Evolutionary conservation across 2,113 vertebrate genomes (phyloP).

Genomic region (Harpagus bidentatus): DNA sequence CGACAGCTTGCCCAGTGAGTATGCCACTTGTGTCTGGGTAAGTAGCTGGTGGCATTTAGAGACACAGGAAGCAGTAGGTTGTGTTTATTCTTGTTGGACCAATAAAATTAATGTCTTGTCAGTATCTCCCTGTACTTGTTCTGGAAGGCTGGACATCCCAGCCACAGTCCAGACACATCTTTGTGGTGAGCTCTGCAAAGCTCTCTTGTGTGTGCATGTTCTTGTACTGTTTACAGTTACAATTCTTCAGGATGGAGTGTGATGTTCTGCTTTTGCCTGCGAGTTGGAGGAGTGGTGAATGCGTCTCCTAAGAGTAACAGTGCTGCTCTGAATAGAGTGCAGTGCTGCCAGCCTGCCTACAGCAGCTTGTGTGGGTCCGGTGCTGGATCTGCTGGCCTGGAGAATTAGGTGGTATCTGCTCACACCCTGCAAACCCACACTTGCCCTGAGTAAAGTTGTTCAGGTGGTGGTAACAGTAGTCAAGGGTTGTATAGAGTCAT

Average conservation of each 20-base stretch:
- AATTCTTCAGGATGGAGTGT: neutral
- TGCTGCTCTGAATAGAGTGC: neutral
- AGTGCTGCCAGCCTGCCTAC: neutral
- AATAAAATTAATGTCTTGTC: accelerated
- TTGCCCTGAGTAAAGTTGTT: neutral
- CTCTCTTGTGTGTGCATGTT: accelerated
- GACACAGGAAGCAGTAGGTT: neutral
- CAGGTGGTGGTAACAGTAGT: neutral
- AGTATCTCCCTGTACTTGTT: neutral
- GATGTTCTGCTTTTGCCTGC: neutral
- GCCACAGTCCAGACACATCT: neutral
- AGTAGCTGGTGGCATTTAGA: neutral
- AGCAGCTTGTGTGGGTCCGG: neutral
- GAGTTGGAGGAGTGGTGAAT: neutral
- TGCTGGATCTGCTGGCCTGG: accelerated
- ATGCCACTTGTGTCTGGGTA: neutral
- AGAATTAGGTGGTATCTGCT: neutral
- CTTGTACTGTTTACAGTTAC: neutral
- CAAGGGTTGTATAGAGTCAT: neutral
- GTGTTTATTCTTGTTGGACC: neutral
- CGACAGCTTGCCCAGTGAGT: slow-evolving; percentile 86
- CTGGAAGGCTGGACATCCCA: neutral
- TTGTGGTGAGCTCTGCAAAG: neutral
- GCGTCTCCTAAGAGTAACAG: neutral
- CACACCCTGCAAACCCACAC: accelerated